phyloP scores from a whole-genome alignment of 2,888 invertebrate species.

The Ochropleura leucogaster region DNA sequence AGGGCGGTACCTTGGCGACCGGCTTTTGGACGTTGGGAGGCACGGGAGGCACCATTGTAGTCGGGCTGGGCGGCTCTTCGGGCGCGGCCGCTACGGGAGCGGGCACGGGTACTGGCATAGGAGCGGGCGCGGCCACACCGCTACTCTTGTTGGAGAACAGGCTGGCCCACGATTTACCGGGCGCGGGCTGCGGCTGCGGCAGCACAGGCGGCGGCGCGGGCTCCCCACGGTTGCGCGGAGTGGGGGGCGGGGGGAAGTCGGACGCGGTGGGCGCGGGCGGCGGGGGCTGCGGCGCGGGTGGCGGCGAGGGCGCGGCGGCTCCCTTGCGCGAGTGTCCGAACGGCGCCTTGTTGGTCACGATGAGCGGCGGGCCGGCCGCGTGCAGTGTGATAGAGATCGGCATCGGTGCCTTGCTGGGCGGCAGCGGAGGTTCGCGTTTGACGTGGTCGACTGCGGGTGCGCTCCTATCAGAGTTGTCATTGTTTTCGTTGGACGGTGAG shows the following conservation, averaged over 20 bases:
- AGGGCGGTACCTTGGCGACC: constrained; percentile 91
- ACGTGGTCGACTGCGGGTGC: constrained; percentile 73
- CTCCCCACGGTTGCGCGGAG: constrained; percentile 84
- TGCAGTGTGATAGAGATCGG: constrained; percentile 88
- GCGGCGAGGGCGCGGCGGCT: constrained; percentile 76
- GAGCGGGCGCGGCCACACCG: constrained; percentile 63
- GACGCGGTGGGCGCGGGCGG: constrained; percentile 88
- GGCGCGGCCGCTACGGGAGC: constrained; percentile 64
- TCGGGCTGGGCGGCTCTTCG: constrained; percentile 82
- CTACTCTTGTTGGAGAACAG: constrained; percentile 89
- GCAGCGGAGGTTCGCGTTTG: constrained; percentile 83
- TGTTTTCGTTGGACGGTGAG: constrained; percentile 81
- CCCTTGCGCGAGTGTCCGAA: constrained; percentile 86
- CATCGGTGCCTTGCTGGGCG: constrained; percentile 87
- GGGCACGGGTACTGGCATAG: constrained; percentile 66
- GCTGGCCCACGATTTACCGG: constrained; percentile 92
- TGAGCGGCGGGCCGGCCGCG: constrained; percentile 85
- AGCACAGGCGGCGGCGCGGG: constrained; percentile 77
- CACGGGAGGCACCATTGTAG: constrained; percentile 72
- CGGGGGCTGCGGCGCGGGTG: constrained; percentile 82
- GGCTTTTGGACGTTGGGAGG: constrained; percentile 87
- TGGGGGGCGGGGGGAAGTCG: constrained; percentile 88
- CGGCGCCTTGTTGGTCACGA: constrained; percentile 87
- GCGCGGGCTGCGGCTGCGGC: constrained; percentile 83
- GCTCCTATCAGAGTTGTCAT: constrained; percentile 75